These are phyloP conservation scores for Psittacus erithacus DNA, from an alignment of 2,113 vertebrate genomes.

Conservation along the genomic window DNA sequence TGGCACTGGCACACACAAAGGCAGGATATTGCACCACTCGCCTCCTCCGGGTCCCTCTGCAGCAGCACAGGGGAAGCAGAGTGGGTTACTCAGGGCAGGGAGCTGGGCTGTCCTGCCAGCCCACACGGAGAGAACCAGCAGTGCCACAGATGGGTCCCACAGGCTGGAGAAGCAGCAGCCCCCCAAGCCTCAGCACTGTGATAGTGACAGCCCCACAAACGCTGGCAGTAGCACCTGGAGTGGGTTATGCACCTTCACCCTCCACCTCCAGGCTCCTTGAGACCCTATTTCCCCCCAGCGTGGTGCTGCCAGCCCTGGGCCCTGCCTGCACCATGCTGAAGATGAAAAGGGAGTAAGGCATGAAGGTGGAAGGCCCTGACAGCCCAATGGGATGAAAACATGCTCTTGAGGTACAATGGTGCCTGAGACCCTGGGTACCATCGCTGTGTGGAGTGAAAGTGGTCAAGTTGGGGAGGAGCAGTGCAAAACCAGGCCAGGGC, in stretches of 20 bases:
- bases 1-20: background rate
- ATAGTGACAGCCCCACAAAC: background rate
- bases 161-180: background rate
- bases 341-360: background rate
- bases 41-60: background rate
- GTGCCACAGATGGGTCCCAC: fast-evolving
- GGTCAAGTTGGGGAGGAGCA: background rate
- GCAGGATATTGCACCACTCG: constrained; percentile 11
- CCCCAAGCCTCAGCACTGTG: background rate
- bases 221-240: background rate
- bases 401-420: fast-evolving
- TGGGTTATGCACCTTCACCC: background rate
- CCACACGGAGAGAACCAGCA: fast-evolving
- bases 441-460: background rate
- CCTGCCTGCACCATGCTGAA: background rate
- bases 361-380: fast-evolving
- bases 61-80: background rate
- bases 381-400: background rate
- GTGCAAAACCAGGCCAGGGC: background rate
- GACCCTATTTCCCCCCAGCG: fast-evolving
- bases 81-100: fast-evolving
- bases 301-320: background rate
- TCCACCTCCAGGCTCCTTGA: background rate
- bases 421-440: background rate
- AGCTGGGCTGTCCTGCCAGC: background rate